Evolutionary conservation across 2,888 invertebrate species (phyloP), one percentile per base, ranked within the genome.

Genomic region (Calameuta filiformis): DNA sequence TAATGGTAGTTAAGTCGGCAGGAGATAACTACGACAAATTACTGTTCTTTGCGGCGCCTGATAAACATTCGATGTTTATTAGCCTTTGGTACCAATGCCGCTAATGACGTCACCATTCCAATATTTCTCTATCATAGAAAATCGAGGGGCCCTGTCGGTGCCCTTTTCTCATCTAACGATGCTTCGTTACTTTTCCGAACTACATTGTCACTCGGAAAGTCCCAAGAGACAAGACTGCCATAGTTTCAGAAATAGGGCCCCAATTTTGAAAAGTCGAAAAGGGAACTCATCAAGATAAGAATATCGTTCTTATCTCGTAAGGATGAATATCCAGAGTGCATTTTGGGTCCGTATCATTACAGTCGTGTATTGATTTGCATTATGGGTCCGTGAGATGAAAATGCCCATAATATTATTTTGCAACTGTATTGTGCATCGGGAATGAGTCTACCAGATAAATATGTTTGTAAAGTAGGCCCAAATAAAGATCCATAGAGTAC

Each of bases 1-100:
- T 79, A 75, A 77, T 79, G 79, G 82, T 75, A 78, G 78, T 68
- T 40, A 80, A 75, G 37, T 75, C 73, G 79, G 77, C 80, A 80
- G 76, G 73, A 73, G 83, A 87, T 86, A 85, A 75, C 81, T 35
- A 75, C 79, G 81, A 85, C 85, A 85, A 85, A 87, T 85, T 86
- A 83, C 80, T 77, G 80, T 81, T 80, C 79, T 82, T 77, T 81
- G 78, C 80, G 76, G 79, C 69, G 79, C 31, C 80, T 76, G 86
- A 85, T 85, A 85, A 79, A 68, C 76, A 81, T 82, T 83, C 84
- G 77, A 77, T 79, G 81, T 79, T 84, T 83, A 84, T 84, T 82
- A 80, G 79, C 77, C 75, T 81, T 84, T 82, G 84, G 84, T 84
- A 86, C 86, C 85, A 81, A 79, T 82, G 82, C 77, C 79, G 76